Evolutionary conservation across 2,797 vertebrate genomes (phyloP).

Genomic region (Rousettus madagascariensis): DNA sequence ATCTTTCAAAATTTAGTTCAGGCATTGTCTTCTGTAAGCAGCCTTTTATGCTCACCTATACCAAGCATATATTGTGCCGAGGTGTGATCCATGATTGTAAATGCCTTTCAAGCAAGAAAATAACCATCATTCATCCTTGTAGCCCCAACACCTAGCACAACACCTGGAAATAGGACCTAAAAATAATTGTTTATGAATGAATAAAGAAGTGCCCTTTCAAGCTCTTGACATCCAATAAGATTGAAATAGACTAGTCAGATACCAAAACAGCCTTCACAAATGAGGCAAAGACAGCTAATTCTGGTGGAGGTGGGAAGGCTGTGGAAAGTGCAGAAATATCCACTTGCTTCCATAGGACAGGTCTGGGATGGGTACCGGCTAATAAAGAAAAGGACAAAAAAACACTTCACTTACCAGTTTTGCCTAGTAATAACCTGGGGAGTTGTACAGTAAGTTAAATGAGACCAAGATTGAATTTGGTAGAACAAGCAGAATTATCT

Average conservation of each 20-base stretch:
- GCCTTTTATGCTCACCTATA: not conserved
- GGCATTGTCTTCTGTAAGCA: not conserved
- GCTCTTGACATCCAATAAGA: not conserved
- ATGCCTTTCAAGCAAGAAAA: not conserved
- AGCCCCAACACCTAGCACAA: not conserved
- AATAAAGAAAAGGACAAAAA: not conserved
- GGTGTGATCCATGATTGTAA: not conserved
- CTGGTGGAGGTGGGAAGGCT: not conserved
- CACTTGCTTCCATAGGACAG: not conserved
- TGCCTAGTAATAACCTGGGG: not conserved
- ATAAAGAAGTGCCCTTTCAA: not conserved
- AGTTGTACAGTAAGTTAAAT: not conserved
- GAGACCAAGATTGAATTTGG: not conserved
- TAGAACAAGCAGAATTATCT: not conserved
- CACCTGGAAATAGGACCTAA: not conserved
- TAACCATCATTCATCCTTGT: not conserved
- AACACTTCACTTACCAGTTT: not conserved
- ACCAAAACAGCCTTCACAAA: not conserved
- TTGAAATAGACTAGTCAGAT: not conserved
- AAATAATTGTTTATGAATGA: not conserved
- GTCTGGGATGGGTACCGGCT: not conserved
- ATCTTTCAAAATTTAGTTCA: not conserved
- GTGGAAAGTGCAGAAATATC: not conserved
- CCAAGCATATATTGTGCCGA: not conserved
- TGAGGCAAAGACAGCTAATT: not conserved